Conservation (phyloP, 2,888 invertebrate genomes). For the Carpatolechia fugitivella region DNA sequence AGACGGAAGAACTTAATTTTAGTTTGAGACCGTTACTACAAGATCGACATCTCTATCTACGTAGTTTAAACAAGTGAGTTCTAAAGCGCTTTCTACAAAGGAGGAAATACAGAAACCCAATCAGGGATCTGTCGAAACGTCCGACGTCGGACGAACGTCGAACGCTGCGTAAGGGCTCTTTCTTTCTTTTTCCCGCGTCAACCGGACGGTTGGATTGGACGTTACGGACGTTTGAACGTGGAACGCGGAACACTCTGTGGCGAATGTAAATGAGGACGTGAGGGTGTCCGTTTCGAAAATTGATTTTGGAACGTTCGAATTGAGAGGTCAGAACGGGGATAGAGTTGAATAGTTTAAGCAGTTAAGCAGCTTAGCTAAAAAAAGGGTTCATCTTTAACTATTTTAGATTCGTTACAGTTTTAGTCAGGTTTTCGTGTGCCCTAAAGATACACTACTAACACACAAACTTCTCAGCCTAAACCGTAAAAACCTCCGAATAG, state of each 20-base stretch:
- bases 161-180: not conserved
- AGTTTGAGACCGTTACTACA: no score
- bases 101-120: constrained; percentile 16
- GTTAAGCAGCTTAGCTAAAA: not conserved
- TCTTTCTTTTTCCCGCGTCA: constrained; percentile 11
- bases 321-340: not conserved
- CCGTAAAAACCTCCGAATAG: no score
- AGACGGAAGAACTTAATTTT: no score
- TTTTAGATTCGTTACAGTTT: not conserved
- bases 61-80: not conserved
- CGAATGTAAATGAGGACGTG: constrained; percentile 8
- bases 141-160: not conserved
- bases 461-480: no score
- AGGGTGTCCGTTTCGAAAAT: constrained; percentile 1
- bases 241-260: not conserved
- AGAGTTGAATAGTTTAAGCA: not conserved
- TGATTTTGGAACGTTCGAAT: constrained; percentile 4
- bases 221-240: constrained; percentile 4
- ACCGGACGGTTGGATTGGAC: constrained; percentile 1
- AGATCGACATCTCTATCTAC: no score
- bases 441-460: no score
- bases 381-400: not conserved
- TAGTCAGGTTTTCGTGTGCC: no score
- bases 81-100: not conserved
- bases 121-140: constrained; percentile 20